Conservation (phyloP, 2,113 vertebrate species). For the Acrocephalus kingi region DNA sequence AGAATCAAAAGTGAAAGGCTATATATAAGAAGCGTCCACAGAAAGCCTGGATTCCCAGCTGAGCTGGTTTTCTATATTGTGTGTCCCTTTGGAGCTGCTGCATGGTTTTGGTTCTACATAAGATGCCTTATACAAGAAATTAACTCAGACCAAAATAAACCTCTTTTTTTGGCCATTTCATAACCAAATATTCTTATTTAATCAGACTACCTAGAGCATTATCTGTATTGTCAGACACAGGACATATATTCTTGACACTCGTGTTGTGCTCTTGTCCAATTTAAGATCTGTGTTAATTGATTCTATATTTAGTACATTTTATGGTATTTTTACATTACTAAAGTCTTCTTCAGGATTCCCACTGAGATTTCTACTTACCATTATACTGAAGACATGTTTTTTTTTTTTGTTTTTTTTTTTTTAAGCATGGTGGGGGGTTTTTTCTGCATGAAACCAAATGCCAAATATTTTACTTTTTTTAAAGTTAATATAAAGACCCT, state of each 20-base stretch:
- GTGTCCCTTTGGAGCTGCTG: neutral
- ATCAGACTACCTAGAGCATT: neutral
- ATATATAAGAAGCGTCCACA: neutral
- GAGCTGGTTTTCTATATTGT: neutral
- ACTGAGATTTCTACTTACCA: neutral
- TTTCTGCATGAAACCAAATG: neutral
- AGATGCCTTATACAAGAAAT: neutral
- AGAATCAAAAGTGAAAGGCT: neutral
- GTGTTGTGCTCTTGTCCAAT: neutral
- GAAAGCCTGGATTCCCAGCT: neutral
- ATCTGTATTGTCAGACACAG: neutral
- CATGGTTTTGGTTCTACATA: neutral
- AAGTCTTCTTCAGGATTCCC: neutral
- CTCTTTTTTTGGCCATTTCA: neutral
- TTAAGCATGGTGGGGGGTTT: fast-evolving
- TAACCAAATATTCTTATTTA: neutral
- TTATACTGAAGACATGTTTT: neutral
- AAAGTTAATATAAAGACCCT: neutral
- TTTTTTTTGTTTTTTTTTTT: no score
- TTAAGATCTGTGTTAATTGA: neutral
- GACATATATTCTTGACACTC: neutral
- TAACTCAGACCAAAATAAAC: neutral
- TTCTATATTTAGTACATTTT: neutral
- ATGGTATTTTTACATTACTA: neutral
- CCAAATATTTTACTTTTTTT: neutral